A percentile compares a stretch with the other conserved stretches of the same genome.
Conservation (phyloP, 2,113 vertebrate species). For the Corythaixoides concolor region DNA sequence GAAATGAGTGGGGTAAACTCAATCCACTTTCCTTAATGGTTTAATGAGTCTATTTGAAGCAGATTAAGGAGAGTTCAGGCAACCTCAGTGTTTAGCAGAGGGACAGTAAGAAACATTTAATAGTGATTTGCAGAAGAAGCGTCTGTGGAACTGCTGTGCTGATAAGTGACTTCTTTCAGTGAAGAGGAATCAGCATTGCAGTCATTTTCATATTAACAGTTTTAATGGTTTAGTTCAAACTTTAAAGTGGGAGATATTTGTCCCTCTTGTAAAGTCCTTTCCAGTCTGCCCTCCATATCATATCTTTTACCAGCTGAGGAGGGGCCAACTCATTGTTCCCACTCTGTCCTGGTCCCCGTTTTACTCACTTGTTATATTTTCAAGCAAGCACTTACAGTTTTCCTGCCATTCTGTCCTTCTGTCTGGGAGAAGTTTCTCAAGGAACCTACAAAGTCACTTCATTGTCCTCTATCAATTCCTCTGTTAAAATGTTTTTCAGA, state of each 20-base stretch:
- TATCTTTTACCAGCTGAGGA: background rate
- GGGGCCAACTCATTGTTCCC: background rate
- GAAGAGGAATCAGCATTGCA: background rate
- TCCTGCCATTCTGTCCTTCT: background rate
- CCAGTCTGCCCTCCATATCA: background rate
- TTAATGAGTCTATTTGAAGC: conserved; percentile 34
- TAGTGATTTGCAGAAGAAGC: background rate
- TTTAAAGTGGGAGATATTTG: background rate
- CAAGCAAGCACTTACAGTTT: background rate
- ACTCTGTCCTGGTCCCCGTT: background rate
- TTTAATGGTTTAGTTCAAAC: background rate
- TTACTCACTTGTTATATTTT: background rate
- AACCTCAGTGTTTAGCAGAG: background rate
- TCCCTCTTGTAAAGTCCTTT: background rate
- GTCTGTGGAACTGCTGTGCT: background rate
- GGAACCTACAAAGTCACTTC: background rate
- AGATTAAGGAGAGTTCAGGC: conserved; percentile 13
- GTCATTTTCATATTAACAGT: background rate
- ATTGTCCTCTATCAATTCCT: background rate
- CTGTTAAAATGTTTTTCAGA: background rate
- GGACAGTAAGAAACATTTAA: background rate
- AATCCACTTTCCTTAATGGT: conserved; percentile 36
- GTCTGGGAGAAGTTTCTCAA: background rate
- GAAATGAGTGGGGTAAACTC: conserved; percentile 10
- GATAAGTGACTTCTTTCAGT: background rate